phyloP scores from a whole-genome alignment of 2,888 invertebrate species.

The Eretmocerus hayati region DNA sequence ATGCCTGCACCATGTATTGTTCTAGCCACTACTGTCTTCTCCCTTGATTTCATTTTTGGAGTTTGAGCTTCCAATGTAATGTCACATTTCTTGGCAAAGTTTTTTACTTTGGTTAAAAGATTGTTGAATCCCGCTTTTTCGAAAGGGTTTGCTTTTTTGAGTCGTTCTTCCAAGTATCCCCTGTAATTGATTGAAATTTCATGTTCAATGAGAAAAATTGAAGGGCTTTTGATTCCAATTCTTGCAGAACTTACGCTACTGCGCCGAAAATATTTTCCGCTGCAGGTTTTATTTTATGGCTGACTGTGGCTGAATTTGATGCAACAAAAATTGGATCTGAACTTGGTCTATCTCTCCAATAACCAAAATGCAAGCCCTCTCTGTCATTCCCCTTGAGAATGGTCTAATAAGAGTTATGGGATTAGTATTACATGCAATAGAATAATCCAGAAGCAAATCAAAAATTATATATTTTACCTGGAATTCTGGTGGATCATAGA shows the following conservation, averaged over 20 bases:
- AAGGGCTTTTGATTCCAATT: neutral
- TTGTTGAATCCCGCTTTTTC: constrained; percentile 54
- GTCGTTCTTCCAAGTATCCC: constrained; percentile 51
- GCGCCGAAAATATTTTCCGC: constrained; percentile 78
- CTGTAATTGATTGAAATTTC: constrained; percentile 42
- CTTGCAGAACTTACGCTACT: constrained; percentile 55
- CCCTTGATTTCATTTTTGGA: constrained; percentile 55
- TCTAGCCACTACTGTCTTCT: constrained; percentile 58
- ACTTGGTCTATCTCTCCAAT: constrained; percentile 77
- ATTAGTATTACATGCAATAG: too few species aligned
- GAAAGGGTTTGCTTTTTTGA: constrained; percentile 55
- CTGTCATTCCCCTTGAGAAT: constrained; percentile 62
- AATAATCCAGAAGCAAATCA: neutral
- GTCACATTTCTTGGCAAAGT: constrained; percentile 56
- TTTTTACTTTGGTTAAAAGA: constrained; percentile 56
- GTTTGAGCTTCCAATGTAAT: constrained; percentile 55
- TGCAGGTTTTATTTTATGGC: constrained; percentile 63
- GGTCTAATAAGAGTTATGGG: too few species aligned
- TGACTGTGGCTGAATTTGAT: constrained; percentile 62
- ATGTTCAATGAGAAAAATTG: neutral
- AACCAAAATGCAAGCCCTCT: constrained; percentile 78
- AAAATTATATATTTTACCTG: too few species aligned
- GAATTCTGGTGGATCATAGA: constrained; percentile 91
- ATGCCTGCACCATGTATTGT: constrained; percentile 78
- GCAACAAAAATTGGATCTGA: constrained; percentile 71